Evolutionary conservation across 2,797 vertebrate species (phyloP).

Genomic region (Gymnodraco acuticeps): DNA sequence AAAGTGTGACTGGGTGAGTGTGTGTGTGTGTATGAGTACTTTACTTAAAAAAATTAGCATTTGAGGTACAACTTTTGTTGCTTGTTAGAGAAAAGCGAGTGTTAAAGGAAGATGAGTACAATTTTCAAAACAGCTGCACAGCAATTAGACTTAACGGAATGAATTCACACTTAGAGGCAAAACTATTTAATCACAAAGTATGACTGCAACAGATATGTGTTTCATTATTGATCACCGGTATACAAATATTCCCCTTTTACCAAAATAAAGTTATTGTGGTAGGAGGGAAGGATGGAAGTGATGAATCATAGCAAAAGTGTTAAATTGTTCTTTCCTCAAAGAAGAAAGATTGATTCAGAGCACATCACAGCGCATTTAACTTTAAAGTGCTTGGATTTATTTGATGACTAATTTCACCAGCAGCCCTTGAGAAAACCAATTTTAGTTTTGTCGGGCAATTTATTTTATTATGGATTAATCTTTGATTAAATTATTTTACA

Average conservation of each 20-base stretch:
- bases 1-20: neutral
- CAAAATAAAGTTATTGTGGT: neutral
- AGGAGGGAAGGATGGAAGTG: neutral
- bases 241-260: neutral
- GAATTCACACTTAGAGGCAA: constrained; percentile 12
- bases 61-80: neutral
- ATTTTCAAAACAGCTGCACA: constrained; percentile 14
- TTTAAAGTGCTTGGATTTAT: constrained; percentile 9
- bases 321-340: neutral
- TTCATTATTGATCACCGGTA: neutral
- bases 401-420: neutral
- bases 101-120: constrained; percentile 1
- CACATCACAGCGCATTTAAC: constrained; percentile 8
- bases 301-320: neutral
- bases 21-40: neutral
- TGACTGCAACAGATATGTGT: neutral
- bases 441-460: neutral
- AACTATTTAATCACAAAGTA: neutral
- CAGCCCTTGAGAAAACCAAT: neutral
- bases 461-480: neutral
- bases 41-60: neutral
- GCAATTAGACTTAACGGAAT: constrained; percentile 24
- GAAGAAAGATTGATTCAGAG: constrained; percentile 1
- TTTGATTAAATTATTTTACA: neutral
- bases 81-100: neutral